Evolutionary conservation across 2,888 invertebrate genomes (phyloP).

Genomic region (Odontomyia ornata): DNA sequence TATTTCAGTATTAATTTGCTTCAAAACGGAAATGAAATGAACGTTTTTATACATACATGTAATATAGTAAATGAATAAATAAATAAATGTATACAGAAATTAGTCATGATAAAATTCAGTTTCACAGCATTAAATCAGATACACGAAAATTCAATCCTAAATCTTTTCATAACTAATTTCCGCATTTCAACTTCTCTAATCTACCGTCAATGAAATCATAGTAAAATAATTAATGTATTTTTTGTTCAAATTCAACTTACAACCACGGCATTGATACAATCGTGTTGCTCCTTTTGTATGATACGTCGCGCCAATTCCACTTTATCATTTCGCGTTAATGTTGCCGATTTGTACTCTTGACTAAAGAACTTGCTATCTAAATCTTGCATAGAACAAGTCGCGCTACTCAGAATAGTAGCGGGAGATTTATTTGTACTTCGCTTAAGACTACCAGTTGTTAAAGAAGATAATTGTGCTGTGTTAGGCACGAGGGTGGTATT

Average conservation of each 20-base stretch:
- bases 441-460: slow-evolving; percentile 47
- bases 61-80: no score
- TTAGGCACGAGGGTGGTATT: slow-evolving; percentile 16
- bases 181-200: not conserved
- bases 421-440: slow-evolving; percentile 44
- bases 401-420: no score
- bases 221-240: not conserved
- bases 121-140: no score
- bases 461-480: not conserved
- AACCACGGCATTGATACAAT: slow-evolving; percentile 63
- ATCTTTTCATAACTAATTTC: no score
- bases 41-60: no score
- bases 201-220: not conserved
- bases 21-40: no score
- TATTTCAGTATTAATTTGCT: no score
- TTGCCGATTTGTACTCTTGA: slow-evolving; percentile 45
- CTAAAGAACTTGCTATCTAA: slow-evolving; percentile 14
- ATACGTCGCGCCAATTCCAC: not conserved
- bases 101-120: no score
- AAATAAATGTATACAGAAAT: no score
- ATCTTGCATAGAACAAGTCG: slow-evolving; percentile 33
- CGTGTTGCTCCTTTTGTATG: slow-evolving; percentile 56
- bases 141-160: no score
- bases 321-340: slow-evolving; percentile 37
- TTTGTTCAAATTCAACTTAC: slow-evolving; percentile 61